phyloP scores from a whole-genome alignment of 2,888 invertebrate species.

The Dione juno region DNA sequence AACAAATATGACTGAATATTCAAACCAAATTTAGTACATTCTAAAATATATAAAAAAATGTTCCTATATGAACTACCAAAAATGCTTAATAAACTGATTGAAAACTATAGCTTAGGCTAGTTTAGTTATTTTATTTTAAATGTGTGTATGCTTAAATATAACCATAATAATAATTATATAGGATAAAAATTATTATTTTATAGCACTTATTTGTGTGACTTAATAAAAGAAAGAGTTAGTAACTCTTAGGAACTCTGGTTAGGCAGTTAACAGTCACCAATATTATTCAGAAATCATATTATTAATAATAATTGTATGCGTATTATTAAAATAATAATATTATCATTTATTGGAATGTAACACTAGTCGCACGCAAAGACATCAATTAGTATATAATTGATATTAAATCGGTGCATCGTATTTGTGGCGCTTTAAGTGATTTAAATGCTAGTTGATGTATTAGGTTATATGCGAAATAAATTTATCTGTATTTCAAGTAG shows the following conservation, averaged over 20 bases:
- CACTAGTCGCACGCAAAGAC: neutral
- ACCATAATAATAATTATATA: neutral
- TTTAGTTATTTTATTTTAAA: no score
- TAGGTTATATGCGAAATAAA: no score
- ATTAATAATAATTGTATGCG: no score
- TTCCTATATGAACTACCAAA: neutral
- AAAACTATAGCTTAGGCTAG: neutral
- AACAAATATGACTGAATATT: neutral
- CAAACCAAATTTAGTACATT: no score
- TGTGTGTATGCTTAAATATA: slow-evolving; percentile 7
- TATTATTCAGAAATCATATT: neutral
- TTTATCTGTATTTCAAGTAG: no score
- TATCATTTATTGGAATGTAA: neutral
- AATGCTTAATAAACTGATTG: neutral
- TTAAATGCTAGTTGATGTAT: no score
- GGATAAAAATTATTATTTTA: neutral
- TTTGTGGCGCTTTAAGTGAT: no score
- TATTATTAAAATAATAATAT: no score
- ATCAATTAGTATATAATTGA: neutral
- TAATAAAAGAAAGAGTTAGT: no score
- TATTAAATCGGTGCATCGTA: neutral
- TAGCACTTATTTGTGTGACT: no score
- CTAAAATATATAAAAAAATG: neutral
- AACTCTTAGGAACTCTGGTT: no score
- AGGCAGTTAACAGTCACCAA: no score